Percentiles rank a stretch among this genome's conserved stretches.
Conservation (phyloP, 2,888 invertebrate species). For the Diplazon laetatorius region DNA sequence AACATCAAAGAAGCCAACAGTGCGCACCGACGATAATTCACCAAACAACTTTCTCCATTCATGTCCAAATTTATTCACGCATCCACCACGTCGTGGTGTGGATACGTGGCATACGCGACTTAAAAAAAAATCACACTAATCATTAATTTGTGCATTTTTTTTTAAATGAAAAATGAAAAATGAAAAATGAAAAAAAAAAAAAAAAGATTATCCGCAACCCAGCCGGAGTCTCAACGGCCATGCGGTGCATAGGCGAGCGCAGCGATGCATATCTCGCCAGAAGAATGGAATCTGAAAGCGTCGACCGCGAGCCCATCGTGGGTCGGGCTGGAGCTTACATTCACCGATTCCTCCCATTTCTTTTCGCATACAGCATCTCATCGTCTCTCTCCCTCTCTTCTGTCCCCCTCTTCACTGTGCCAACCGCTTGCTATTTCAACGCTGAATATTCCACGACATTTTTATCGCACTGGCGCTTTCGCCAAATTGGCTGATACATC, state of each 20-base stretch:
- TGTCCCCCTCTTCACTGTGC: not conserved
- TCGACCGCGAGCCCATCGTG: not conserved
- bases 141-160: too few relatives aligned
- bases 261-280: not conserved
- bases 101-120: too few relatives aligned
- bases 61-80: too few relatives aligned
- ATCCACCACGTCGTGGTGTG: too few relatives aligned
- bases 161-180: too few relatives aligned
- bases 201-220: conserved; percentile 1
- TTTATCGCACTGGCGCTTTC: conserved; percentile 26
- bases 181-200: too few relatives aligned
- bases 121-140: too few relatives aligned
- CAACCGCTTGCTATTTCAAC: not conserved
- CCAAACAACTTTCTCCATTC: not conserved
- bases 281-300: conserved; percentile 10
- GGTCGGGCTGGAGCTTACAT: not conserved
- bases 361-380: not conserved
- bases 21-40: conserved; percentile 23
- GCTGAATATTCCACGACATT: conserved; percentile 15
- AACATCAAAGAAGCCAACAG: conserved; percentile 39
- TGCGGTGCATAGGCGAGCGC: not conserved
- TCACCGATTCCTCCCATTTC: not conserved
- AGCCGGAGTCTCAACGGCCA: not conserved
- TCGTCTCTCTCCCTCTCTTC: not conserved
- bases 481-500: conserved; percentile 62